Evolutionary conservation across 1,140 invertebrate genomes (phyloP).

Genomic region (Calephelis nemesis): DNA sequence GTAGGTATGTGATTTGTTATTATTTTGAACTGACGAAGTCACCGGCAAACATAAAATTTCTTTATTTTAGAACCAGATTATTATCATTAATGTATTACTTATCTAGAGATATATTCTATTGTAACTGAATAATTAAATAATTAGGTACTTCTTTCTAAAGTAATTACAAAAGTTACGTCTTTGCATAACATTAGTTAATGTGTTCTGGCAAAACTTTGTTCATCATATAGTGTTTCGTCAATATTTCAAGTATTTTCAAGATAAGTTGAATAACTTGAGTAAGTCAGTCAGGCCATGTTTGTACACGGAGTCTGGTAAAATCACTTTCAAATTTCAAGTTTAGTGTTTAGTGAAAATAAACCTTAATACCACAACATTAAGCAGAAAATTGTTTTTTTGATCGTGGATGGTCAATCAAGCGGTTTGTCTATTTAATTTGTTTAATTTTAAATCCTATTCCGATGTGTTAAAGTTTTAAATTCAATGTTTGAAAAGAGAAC

Average conservation of each 20-base stretch:
- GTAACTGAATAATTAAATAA: too few species aligned
- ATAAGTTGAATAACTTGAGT: slow-evolving; percentile 17
- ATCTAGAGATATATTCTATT: too few species aligned
- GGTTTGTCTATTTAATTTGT: neutral
- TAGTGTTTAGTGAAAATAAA: slow-evolving; percentile 18
- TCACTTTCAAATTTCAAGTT: slow-evolving; percentile 36
- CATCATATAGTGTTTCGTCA: neutral
- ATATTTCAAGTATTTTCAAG: slow-evolving; percentile 18
- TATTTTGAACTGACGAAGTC: too few species aligned
- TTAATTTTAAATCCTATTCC: slow-evolving; percentile 9
- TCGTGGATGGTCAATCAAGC: slow-evolving; percentile 25
- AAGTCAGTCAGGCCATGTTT: slow-evolving; percentile 22
- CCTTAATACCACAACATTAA: slow-evolving; percentile 23
- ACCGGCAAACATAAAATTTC: too few species aligned
- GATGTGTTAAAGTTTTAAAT: slow-evolving; percentile 21
- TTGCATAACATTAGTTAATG: neutral
- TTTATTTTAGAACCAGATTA: too few species aligned
- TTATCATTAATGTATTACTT: too few species aligned
- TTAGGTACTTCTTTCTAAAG: too few species aligned
- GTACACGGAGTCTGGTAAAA: slow-evolving; percentile 33
- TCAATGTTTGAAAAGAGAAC: slow-evolving; percentile 13
- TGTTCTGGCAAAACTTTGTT: neutral
- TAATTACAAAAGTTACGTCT: too few species aligned
- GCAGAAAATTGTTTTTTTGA: neutral
- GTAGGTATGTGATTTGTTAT: too few species aligned